Evolutionary conservation across 1,140 invertebrate species (phyloP).

Genomic region (Marisa cornuarietis): DNA sequence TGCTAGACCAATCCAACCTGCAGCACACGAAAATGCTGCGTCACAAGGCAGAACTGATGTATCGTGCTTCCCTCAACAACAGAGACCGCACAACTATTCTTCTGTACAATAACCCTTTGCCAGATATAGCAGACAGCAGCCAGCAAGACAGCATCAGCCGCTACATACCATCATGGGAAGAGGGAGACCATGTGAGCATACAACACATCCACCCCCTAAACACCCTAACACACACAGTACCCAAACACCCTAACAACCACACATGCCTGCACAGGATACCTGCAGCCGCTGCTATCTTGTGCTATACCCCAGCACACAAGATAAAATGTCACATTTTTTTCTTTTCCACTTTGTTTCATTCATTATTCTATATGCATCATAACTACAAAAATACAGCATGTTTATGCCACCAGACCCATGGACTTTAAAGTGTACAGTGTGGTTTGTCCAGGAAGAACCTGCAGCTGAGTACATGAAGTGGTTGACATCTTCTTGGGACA

Average conservation of each 20-base stretch:
- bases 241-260: no score
- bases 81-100: slow-evolving; percentile 52
- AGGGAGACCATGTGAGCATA: slow-evolving; percentile 28
- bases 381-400: no score
- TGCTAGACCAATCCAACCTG: slow-evolving; percentile 48
- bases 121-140: slow-evolving; percentile 43
- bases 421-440: neutral
- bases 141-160: slow-evolving; percentile 37
- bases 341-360: no score
- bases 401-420: no score
- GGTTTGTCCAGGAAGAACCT: slow-evolving; percentile 25
- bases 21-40: slow-evolving; percentile 27
- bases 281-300: no score
- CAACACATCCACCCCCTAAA: neutral
- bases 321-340: no score
- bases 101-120: slow-evolving; percentile 55
- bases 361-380: no score
- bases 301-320: no score
- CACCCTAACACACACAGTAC: neutral
- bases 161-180: slow-evolving; percentile 52
- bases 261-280: neutral
- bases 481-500: slow-evolving; percentile 12
- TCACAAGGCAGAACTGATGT: slow-evolving; percentile 60
- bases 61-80: slow-evolving; percentile 53
- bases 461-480: slow-evolving; percentile 37